Evolutionary conservation across 1,140 invertebrate species (phyloP), one percentile per base, ranked within the genome.

Genomic region (Apocrypta bakeri): DNA sequence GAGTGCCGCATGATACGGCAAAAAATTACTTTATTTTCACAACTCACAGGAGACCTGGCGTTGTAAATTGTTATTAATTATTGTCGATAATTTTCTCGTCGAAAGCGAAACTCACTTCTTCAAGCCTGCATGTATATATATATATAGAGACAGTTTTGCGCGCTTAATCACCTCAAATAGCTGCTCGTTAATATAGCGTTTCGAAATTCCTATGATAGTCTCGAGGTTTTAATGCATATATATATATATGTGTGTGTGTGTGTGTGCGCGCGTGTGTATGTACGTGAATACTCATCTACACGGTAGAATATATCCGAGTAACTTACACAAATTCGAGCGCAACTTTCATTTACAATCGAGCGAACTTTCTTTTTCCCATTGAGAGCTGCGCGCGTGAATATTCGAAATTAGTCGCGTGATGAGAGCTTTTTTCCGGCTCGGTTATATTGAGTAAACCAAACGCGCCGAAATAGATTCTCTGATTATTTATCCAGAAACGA

Each of bases 281-380:
- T 37, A 37, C 33, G 33, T 37, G 33, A 4, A 9, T 37, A 37
- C 33, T 4, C 33, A n/a, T 56, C 21, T n/a, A 56, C 17, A 21
- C 25, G 73, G 80, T n/a, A n/a, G 66, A 71, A 37, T 82, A 76
- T 72, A 76, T 72, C 76, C 72, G 21, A 40, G 56, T 21, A 56
- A 27, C 64, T 12, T 66, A 66, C 27, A 29, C 17, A 56, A 31
- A 21, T 2, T 33, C 14, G 7, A 31, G 69, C 31, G 25, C 24
- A 25, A 75, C 79, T 81, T 81, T 81, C 79, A 81, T 81, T 81
- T 24, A 27, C 33, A 27, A 48, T 40, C 8, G 63, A 63, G 72
- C 37, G 21, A 48, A 56, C 75, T 72, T 81, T 81, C 75, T 72
- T 81, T 81, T 81, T 81, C 64, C 64, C 68, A 71, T 71, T 42